Evolutionary conservation across 2,888 invertebrate species (phyloP).

Genomic region (Ptychoptera albimana): DNA sequence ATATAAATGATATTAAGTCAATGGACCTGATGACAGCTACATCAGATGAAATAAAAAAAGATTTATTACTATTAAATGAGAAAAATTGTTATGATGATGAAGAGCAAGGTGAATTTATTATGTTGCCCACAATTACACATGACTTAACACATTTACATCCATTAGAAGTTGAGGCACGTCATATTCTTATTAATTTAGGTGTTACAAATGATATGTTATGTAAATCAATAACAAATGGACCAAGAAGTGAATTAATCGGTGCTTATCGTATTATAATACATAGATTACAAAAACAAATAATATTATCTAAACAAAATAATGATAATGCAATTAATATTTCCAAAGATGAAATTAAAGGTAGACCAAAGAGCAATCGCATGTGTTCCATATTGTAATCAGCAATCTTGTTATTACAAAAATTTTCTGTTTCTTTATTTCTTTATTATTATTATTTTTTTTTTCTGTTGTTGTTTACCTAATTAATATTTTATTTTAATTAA

Average conservation of each 20-base stretch:
- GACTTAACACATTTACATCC: constrained; percentile 25
- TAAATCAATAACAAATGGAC: constrained; percentile 37
- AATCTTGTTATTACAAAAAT: too few relatives aligned
- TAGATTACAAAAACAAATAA: constrained; percentile 32
- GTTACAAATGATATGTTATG: constrained; percentile 41
- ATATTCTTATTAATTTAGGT: constrained; percentile 38
- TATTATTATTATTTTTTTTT: too few relatives aligned
- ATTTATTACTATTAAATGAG: constrained; percentile 1
- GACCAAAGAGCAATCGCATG: not conserved
- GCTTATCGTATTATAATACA: constrained; percentile 54
- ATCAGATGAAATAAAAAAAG: not conserved
- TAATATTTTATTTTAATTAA: too few relatives aligned
- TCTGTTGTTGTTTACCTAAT: too few relatives aligned
- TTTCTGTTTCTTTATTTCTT: too few relatives aligned
- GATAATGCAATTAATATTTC: not conserved
- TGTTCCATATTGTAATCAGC: constrained; percentile 4
- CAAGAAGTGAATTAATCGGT: constrained; percentile 48
- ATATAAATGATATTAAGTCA: not conserved
- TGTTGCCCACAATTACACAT: constrained; percentile 29
- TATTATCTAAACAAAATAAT: constrained; percentile 27
- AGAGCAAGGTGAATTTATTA: constrained; percentile 30
- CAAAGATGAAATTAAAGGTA: constrained; percentile 4
- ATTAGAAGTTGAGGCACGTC: constrained; percentile 35
- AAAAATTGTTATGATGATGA: constrained; percentile 29
- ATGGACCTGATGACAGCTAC: not conserved